phyloP scores from a whole-genome alignment of 2,113 vertebrate genomes.

The Heloderma charlesbogerti region DNA sequence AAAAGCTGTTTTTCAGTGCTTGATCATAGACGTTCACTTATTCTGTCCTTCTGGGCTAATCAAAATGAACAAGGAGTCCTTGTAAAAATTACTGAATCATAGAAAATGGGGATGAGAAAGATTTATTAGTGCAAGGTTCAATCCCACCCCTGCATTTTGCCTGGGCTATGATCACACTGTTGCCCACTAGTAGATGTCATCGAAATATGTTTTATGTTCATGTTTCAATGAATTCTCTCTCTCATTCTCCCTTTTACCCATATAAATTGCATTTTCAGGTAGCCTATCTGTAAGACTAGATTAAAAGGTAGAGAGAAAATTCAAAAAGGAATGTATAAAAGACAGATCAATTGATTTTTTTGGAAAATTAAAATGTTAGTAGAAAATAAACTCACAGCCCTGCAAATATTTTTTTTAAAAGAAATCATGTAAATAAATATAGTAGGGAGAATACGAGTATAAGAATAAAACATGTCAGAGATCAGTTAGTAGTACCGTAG shows the following conservation, averaged over 20 bases:
- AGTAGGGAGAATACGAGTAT: neutral
- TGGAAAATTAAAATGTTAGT: neutral
- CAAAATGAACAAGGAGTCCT: neutral
- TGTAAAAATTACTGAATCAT: neutral
- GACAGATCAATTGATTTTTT: neutral
- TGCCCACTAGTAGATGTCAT: neutral
- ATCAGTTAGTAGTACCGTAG: neutral
- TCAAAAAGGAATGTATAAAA: neutral
- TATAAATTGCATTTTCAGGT: neutral
- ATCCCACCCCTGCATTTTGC: neutral
- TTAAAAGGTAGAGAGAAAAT: neutral
- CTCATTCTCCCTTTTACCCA: neutral
- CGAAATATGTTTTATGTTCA: neutral
- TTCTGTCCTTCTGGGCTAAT: neutral
- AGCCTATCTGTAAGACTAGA: neutral
- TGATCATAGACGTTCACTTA: neutral
- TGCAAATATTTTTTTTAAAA: neutral
- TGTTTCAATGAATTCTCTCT: neutral
- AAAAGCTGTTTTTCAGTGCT: constrained; percentile 3
- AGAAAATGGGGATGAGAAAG: neutral
- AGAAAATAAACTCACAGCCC: neutral
- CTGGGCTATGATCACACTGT: neutral
- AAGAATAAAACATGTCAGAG: neutral
- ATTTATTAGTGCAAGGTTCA: neutral
- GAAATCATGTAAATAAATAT: neutral